Evolutionary conservation across 1,140 invertebrate species (phyloP).

Genomic region (Diplogasteroides magnus): DNA sequence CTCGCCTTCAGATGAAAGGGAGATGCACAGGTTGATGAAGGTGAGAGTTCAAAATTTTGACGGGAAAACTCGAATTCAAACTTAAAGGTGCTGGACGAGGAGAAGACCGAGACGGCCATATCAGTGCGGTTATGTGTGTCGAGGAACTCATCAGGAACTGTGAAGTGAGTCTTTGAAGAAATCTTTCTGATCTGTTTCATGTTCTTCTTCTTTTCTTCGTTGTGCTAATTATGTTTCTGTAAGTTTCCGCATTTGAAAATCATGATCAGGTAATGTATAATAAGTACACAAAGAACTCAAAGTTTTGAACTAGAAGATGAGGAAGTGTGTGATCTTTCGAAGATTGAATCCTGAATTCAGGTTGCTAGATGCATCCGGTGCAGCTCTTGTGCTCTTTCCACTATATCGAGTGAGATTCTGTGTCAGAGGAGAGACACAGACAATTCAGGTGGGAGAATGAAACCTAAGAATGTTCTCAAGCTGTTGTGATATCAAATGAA

Average conservation of each 20-base stretch:
- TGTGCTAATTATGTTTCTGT: not conserved
- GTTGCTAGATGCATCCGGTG: constrained; percentile 13
- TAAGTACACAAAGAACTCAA: too few relatives aligned
- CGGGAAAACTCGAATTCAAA: too few relatives aligned
- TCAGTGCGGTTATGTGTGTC: constrained; percentile 81
- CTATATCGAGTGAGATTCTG: constrained; percentile 91
- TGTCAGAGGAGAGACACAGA: constrained; percentile 77
- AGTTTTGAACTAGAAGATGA: too few relatives aligned
- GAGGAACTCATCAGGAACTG: constrained; percentile 70
- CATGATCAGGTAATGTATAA: constrained; percentile 2
- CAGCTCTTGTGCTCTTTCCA: constrained; percentile 65
- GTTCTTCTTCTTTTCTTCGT: not conserved
- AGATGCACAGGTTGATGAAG: constrained; percentile 68
- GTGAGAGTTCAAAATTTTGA: constrained; percentile 42
- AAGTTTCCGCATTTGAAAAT: not conserved
- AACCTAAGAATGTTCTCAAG: too few relatives aligned
- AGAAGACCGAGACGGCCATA: constrained; percentile 67
- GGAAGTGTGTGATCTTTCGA: too few relatives aligned
- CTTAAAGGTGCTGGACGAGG: constrained; percentile 69
- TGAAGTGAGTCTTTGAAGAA: constrained; percentile 58
- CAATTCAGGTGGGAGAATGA: constrained; percentile 74
- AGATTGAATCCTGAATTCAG: too few relatives aligned
- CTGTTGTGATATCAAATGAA: too few relatives aligned
- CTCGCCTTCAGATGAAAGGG: constrained; percentile 83
- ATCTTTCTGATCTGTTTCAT: constrained; percentile 19